phyloP scores from a whole-genome alignment of 2,113 vertebrate genomes.

The Erythrolamprus reginae region DNA sequence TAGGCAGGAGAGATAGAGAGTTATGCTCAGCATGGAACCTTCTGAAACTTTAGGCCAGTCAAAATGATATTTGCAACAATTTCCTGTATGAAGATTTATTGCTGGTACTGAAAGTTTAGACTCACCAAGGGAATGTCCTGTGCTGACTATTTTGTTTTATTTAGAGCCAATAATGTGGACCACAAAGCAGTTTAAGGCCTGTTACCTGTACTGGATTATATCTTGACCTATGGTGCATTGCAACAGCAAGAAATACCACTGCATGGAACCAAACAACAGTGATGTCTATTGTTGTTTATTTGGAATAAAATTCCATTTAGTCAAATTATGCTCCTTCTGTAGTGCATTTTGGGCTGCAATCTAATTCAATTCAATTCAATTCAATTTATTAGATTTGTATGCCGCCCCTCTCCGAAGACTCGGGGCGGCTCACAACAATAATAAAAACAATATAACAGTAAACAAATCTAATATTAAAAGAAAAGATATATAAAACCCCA shows the following conservation, averaged over 20 bases:
- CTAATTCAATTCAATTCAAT: too few relatives aligned
- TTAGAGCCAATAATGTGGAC: not conserved
- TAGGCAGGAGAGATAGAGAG: not conserved
- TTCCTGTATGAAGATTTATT: not conserved
- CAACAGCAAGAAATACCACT: not conserved
- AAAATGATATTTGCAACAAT: constrained; percentile 1
- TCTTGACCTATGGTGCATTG: not conserved
- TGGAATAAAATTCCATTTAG: not conserved
- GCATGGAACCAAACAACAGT: not conserved
- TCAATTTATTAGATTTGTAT: too few relatives aligned
- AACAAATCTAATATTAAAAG: too few relatives aligned
- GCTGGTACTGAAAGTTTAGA: not conserved
- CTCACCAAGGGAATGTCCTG: not conserved
- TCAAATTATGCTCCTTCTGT: not conserved
- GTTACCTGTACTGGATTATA: not conserved
- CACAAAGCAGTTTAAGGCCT: not conserved
- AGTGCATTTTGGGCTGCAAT: not conserved
- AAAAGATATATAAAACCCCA: too few relatives aligned
- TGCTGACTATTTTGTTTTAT: not conserved
- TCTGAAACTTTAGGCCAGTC: not conserved
- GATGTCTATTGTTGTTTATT: not conserved
- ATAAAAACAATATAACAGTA: too few relatives aligned
- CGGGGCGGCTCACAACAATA: too few relatives aligned
- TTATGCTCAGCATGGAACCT: not conserved
- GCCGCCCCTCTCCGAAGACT: too few relatives aligned